Percentiles rank a stretch among this genome's conserved stretches.
Conservation (phyloP, 2,888 invertebrate species). For the Athetis lepigone region DNA sequence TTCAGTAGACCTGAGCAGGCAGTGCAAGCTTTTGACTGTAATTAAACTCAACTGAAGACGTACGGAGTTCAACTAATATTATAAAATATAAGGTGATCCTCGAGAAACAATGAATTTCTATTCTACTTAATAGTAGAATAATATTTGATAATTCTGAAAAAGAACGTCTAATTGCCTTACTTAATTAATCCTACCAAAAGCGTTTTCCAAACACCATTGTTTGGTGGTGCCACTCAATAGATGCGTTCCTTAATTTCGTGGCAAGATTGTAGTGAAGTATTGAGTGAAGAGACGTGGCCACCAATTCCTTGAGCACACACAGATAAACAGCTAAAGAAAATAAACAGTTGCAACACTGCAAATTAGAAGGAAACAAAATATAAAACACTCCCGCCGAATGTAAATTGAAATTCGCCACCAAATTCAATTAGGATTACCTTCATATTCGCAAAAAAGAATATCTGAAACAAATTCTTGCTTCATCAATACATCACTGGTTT, state of each 20-base stretch:
- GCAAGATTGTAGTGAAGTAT: too few species aligned
- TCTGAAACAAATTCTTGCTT: constrained; percentile 62
- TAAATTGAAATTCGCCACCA: constrained; percentile 68
- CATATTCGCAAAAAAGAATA: constrained; percentile 65
- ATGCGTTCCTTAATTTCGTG: background rate
- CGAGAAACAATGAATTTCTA: too few species aligned
- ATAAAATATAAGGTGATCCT: too few species aligned
- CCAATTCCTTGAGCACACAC: constrained; percentile 9
- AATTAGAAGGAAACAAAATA: constrained; percentile 67
- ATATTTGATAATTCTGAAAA: too few species aligned
- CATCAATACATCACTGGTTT: constrained; percentile 59
- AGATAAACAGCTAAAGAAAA: constrained; percentile 37
- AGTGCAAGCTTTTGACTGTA: too few species aligned
- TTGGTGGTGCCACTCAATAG: background rate
- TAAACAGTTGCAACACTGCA: constrained; percentile 48
- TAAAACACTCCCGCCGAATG: constrained; percentile 64
- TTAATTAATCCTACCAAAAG: too few species aligned
- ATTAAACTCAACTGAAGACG: too few species aligned
- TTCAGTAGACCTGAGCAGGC: too few species aligned
- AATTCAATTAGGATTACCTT: constrained; percentile 75
- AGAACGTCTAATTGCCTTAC: too few species aligned
- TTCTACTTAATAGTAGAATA: too few species aligned
- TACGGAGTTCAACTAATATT: too few species aligned
- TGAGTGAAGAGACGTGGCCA: too few species aligned
- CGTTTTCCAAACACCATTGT: background rate